These are phyloP conservation scores for Luscinia megarhynchos DNA, from an alignment of 2,797 vertebrate species.

Conservation along the genomic window DNA sequence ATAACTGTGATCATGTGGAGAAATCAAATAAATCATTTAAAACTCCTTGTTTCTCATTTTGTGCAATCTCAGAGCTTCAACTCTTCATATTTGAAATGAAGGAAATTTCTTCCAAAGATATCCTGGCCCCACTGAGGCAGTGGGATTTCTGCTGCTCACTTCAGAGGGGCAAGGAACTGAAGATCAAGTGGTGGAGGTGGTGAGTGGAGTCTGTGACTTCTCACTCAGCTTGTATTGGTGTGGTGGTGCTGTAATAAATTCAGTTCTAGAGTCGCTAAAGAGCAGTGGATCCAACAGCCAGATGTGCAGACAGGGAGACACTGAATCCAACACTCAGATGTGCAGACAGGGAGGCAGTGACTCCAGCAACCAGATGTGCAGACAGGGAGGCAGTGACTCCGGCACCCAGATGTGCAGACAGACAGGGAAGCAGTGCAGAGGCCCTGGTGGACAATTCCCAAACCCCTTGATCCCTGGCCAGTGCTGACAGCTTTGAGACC, in stretches of 20 bases:
- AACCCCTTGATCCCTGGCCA: not conserved
- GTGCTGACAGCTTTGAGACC: not conserved
- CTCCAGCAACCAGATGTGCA: too few species aligned
- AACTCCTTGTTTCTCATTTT: constrained; percentile 74
- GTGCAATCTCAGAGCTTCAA: constrained; percentile 35
- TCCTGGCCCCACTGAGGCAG: not conserved
- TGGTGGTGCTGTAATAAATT: not conserved
- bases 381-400: not conserved
- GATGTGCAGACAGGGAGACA: not conserved
- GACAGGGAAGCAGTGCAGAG: not conserved
- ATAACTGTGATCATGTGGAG: constrained; percentile 93
- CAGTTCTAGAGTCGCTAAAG: not conserved
- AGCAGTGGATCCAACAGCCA: not conserved
- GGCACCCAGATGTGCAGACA: not conserved
- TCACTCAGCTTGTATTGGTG: not conserved
- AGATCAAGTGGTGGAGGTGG: not conserved
- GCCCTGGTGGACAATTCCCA: not conserved
- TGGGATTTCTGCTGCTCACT: not conserved
- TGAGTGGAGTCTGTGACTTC: not conserved
- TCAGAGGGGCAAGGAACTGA: not conserved
- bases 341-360: not conserved
- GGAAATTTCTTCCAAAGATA: not conserved
- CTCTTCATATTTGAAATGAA: not conserved
- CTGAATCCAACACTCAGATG: not conserved
- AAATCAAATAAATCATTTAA: constrained; percentile 91